Evolutionary conservation across 1,140 invertebrate genomes (phyloP), one percentile per base, ranked within the genome.

Genomic region (Scaptomyza hsui): DNA sequence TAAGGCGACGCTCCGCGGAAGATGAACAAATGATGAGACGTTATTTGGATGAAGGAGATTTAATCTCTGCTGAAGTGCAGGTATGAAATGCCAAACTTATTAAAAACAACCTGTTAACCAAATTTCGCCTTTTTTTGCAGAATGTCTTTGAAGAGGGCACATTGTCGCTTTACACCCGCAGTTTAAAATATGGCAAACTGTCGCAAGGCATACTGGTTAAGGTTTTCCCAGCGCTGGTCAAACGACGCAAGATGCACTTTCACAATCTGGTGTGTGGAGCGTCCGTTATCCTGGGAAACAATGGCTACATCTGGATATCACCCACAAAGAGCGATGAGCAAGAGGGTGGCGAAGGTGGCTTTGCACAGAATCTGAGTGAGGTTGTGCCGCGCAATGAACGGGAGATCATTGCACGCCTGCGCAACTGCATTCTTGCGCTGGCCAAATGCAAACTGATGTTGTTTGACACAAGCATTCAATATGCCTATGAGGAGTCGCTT

Each of bases 21-120:
- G 99, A 99, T 94, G 98, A 99, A 92, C 95, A 98, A 89, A 96
- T 97, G 92, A 99, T 99, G 99, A 93, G 98, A 56, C 94, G 96
- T 42, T 98, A 98, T 92, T 92, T 99, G 12, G 95, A 97, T 91
- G 98, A 99, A 93, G 98, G 98, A 18, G 99, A 99, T 92, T 92
- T 99, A 0, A 98, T 99, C 35, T 99, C 97, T 92, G 98, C 98
- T 9, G 98, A 99, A 94, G 98, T 99, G 0, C 89, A 88, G 49
- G 82, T 88, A 0, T 12, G 29, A 45, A 12, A 1, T 5, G 1
- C 3, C 4, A 2, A 15, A 10, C 2, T 3, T n/a, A 5, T 29
- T 7, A 35, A 15, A 6, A 29, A 2, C 1, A 0, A 37, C 0
- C 51, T 32, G 3, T 16, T 32, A 2, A 13, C 1, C 4, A 13